These are phyloP conservation scores for Nymphalis polychloros DNA, from an alignment of 2,888 invertebrate species.

Conservation along the genomic window DNA sequence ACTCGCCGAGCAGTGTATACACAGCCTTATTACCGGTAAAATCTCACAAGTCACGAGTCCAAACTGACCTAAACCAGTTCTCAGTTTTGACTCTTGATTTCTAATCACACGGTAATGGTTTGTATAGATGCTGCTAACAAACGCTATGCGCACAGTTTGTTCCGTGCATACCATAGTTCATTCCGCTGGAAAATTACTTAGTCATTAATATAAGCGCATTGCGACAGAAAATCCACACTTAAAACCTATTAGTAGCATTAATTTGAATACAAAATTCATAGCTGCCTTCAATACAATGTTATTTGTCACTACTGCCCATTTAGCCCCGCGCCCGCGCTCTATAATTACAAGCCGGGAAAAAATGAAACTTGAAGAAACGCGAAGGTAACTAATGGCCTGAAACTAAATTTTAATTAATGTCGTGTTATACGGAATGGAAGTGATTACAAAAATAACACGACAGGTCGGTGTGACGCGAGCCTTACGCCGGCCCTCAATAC, in stretches of 20 bases:
- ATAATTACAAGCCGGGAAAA: conserved; percentile 75
- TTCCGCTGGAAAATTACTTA: conserved; percentile 30
- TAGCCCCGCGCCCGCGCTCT: conserved; percentile 73
- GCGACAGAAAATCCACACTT: conserved; percentile 63
- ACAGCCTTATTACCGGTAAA: conserved; percentile 81
- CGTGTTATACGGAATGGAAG: conserved; percentile 80
- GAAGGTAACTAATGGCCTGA: conserved; percentile 79
- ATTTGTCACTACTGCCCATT: conserved; percentile 80
- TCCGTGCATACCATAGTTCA: conserved; percentile 49
- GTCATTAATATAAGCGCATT: conserved; percentile 60
- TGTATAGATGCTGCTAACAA: conserved; percentile 45
- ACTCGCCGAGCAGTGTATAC: conserved; percentile 76
- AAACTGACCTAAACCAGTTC: conserved; percentile 68
- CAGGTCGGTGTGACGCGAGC: conserved; percentile 61
- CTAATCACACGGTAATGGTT: conserved; percentile 69
- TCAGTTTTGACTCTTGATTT: conserved; percentile 62
- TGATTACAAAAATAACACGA: conserved; percentile 80
- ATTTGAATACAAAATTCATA: conserved; percentile 81
- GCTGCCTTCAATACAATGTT: conserved; percentile 75
- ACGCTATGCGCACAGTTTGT: conserved; percentile 39
- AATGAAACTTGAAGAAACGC: conserved; percentile 79
- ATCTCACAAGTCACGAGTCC: conserved; percentile 80
- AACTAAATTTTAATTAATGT: conserved; percentile 83
- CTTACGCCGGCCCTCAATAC: conserved; percentile 57
- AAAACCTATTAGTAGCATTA: conserved; percentile 69